Base-by-base conservation (phyloP, 2,113 vertebrate species). In the Elachura formosa region DNA sequence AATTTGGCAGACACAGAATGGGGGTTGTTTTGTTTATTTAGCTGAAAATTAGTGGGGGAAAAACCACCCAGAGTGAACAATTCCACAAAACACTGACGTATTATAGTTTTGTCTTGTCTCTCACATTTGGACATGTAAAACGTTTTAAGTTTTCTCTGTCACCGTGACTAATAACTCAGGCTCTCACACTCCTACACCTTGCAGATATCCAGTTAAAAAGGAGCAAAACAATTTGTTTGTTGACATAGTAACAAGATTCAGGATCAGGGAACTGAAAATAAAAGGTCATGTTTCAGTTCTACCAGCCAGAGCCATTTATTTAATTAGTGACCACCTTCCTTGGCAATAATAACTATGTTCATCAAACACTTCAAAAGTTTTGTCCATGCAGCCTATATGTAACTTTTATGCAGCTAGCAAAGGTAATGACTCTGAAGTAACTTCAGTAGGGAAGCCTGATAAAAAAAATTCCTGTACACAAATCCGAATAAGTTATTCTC, bases 31-130 rank as follows among this genome's bases (percentile, higher is more conserved):
- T 33, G 26, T 34, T 63, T 16, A 16, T 61, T 48, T 36, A 54
- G 26, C 2, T 49, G 26, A 80, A 77, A 86, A 45, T 2, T 3
- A 85, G 11, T 41, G 7, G 2, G 0, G 14, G 22, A 9, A 4
- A 5, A 21, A 63, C 63, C n/a, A 0, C 11, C 5, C 11, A 41
- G 12, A 24, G 33, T 19, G 33, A 89, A 46, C 0, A 0, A 43
- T 61, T 24, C 41, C 23, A 75, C 6, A 66, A 33, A 43, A 52
- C 12, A 9, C 11, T 4, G 11, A 18, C 3, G n/a, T 2, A 31
- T 28, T 29, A n/a, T 3, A 25, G 8, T 7, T 89, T 68, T 46
- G 11, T 40, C 69, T 2, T 1, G 5, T 41, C n/a, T 59, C 68
- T 22, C 20, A 21, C 28, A 34, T 33, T 68, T 21, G 26, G 46